Base-by-base conservation (phyloP, 2,797 vertebrate genomes). In the Tympanoctomys barrerae region DNA sequence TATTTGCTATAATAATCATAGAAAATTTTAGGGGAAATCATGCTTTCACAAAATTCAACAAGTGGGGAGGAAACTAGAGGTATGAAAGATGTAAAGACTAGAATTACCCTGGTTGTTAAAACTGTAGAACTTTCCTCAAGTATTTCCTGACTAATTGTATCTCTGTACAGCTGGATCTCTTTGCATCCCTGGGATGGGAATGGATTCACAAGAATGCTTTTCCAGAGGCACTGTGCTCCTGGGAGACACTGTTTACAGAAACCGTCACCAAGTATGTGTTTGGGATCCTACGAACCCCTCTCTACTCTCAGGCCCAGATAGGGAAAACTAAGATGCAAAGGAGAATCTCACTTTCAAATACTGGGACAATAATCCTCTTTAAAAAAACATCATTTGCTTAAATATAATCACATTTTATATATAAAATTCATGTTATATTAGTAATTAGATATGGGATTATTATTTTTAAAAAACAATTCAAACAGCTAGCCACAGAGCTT, bases 11-110 rank as follows among this genome's bases (percentile, higher is more conserved):
- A 28, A 21, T 57, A 84, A 70, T 83, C 62, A 92, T 95, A 77
- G 73, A 93, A 89, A 91, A 64, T 62, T 84, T 61, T 46, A 82
- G 85, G 62, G 70, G 78, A 78, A 75, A 10, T 36, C 21, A 83
- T 5, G 9, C 57, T 92, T 95, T 80, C 77, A 64, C 36, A 71
- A 85, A 57, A 26, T 42, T 89, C 62, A 13, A 70, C 14, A n/a
- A 13, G 5, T 94, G 82, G 78, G n/a, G 57, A 91, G 75, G 33
- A 31, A 28, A 46, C 12, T 24, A n/a, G 14, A 9, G 26, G 26
- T 70, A 62, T 77, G 26, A 71, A 90, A 94, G 78, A 70, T 86
- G 39, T 10, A 31, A 46, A 46, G 49, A 62, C 7, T 46, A 36
- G 64, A 96, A 49, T 75, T 42, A 73, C 31, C 54, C 81, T 79